Evolutionary conservation across 2,888 invertebrate genomes (phyloP), one percentile per base, ranked within the genome.

Genomic region (Agonopterix subpropinquella): DNA sequence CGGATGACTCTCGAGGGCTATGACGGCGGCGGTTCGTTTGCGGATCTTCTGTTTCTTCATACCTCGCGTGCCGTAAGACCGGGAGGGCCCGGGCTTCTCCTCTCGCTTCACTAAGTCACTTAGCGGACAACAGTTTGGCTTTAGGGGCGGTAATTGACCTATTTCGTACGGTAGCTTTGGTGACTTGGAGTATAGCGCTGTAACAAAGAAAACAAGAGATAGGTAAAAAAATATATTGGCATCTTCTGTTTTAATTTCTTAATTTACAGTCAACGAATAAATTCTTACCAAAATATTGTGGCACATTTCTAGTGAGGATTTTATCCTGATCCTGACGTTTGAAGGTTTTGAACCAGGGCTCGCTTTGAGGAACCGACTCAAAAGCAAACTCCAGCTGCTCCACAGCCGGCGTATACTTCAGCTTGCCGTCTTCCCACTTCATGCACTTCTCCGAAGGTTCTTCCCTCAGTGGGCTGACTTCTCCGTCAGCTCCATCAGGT

Each of bases 281-380:
- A 28, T 8, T 39, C 74, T 89, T 77, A 83, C 90, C 89, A 67
- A 90, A 90, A 70, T 86, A 89, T 61, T 86, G 80, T 56, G 91
- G 89, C 53, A 92, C 89, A 70, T 90, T 91, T 58, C 86, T 90
- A 61, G 91, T 90, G 52, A 89, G 85, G 55, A 93, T 91, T 55
- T 92, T 91, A 11, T 93, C 92, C 45, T 90, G 90, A 67, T 95
- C 95, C 67, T 95, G 94, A 1, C 96, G 89, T 56, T 90, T 90
- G 68, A 95, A 96, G 1, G 95, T 93, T 55, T 92, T 90, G 70
- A 92, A 95, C 96, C 96, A 96, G 0, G 94, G 91, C 67, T 95
- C 95, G 15, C 91, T 91, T 37, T 80, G 86, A 1, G 95, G 95
- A 51, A 94, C 87, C 11, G 90, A 90, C 76, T 96, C 95, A 70